Evolutionary conservation across 1,140 invertebrate genomes (phyloP).

Genomic region (Lineus longissimus): DNA sequence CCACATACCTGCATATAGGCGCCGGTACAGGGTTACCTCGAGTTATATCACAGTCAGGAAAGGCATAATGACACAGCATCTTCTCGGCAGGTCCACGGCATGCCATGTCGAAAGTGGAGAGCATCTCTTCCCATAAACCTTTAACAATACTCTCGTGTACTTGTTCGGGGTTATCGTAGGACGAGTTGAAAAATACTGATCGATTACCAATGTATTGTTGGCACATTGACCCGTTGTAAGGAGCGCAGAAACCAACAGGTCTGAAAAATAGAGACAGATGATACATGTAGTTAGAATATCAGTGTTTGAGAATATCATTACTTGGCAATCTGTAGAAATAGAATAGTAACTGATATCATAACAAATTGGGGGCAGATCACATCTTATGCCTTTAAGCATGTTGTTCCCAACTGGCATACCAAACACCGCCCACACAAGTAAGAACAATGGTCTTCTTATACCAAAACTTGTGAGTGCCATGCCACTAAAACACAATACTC

Average conservation of each 20-base stretch:
- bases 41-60: conserved; percentile 75
- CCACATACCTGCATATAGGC: conserved; percentile 43
- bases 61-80: conserved; percentile 84
- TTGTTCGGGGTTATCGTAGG: conserved; percentile 18
- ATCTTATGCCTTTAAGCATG: too few relatives aligned
- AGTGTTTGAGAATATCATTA: too few relatives aligned
- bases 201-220: conserved; percentile 64
- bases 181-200: conserved; percentile 31
- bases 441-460: too few relatives aligned
- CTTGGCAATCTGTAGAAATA: too few relatives aligned
- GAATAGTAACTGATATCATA: too few relatives aligned
- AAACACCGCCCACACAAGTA: too few relatives aligned
- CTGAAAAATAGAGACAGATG: conserved; percentile 16
- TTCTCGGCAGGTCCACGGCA: conserved; percentile 82
- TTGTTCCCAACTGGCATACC: too few relatives aligned
- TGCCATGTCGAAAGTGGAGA: conserved; percentile 71
- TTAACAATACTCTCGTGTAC: conserved; percentile 16
- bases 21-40: conserved; percentile 38
- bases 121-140: conserved; percentile 20
- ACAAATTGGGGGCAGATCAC: too few relatives aligned
- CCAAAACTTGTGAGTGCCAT: too few relatives aligned
- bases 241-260: conserved; percentile 69
- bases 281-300: too few relatives aligned
- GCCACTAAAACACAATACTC: too few relatives aligned
- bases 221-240: conserved; percentile 85